Base-by-base conservation (phyloP, 2,888 invertebrate species). In the Eupithecia exiguata region DNA sequence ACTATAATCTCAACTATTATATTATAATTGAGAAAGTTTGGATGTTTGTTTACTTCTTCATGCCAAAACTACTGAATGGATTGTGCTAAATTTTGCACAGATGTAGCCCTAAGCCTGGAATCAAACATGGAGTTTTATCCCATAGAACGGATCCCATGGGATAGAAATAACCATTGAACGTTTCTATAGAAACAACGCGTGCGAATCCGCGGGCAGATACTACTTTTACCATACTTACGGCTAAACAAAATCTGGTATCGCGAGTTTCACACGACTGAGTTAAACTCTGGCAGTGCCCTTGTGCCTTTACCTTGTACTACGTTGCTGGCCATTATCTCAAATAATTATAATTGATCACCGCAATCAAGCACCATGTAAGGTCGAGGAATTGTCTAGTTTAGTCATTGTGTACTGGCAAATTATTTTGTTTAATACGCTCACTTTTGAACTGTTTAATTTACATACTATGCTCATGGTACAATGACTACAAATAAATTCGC, bases 291-390 rank as follows among this genome's bases (percentile, higher is more conserved):
- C 61, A 18, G 18, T 62, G 62, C 62, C 62, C 62, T 62, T 62
- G 62, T 9, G 30, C 18, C 18, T 7, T 7, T 35, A 62, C 66
- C 40, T 25, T 25, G 66, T 40, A 66, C 63, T 38, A 18, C 16
- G 65, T 21, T 40, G 66, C 21, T 21, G 66, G 66, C 4, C 38
- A 66, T 66, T 66, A 66, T 66, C 66, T 66, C 66, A 40, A 65
- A 66, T 66, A 66, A 66, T 40, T 40, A 66, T 40, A 66, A 66
- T 66, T 66, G 66, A 66, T 65, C 38, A 65, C 40, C 62, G 18
- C 35, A 25, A 66, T 66, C 66, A 66, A 68, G 53, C 53, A 30
- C 53, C 58, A 58, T 14, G 53, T 35, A 68, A 68, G 68, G 68
- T 58, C 68, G 36, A 68, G 38, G 36, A 21, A 53, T 40, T 66